Evolutionary conservation across 2,888 invertebrate genomes (phyloP), one percentile per base, ranked within the genome.

Genomic region (Lydus trimaculatus): DNA sequence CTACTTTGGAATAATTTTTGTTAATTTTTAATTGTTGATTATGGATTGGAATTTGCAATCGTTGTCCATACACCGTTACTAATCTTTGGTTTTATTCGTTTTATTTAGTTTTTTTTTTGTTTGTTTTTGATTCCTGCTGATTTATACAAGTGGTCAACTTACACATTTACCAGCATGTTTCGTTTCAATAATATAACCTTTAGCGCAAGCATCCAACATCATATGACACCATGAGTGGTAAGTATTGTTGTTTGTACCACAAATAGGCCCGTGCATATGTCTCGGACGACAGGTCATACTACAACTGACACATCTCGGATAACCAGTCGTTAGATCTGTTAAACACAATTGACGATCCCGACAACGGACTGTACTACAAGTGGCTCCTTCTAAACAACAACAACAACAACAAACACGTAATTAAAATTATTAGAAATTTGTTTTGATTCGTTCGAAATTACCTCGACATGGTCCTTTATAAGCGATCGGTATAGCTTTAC

Each of bases 381-480:
- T 90, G 43, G 91, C 90, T 76, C 87, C 87, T 75, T 87, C 92
- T 92, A 87, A 87, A 77, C 66, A 59, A 68, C 69, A 31, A 52
- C 28, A 28, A 28, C n/a, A n/a, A n/a, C n/a, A n/a, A n/a, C n/a
- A n/a, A n/a, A n/a, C n/a, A 28, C 28, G 28, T 3, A 28, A 28
- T n/a, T n/a, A n/a, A n/a, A n/a, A n/a, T n/a, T n/a, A 28, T 28
- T 4, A 2, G 4, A 33, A 33, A 9, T 33, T 33, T 6, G 8
- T 33, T 33, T 11, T 7, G 11, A 7, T 5, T 39, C n/a, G 39
- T 15, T 39, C 7, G 15, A 39, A 43, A 17, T n/a, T 85, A 96
- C 96, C 91, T 88, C 91, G 91, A 86, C 97, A 97, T 78, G 91
- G 89, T 73, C 96, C 96, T 84, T 90, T 91, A 87, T 97, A 97